Percentiles rank a stretch among this genome's conserved stretches.
phyloP scores from a whole-genome alignment of 1,140 invertebrate species.

The Eriosoma lanigerum region DNA sequence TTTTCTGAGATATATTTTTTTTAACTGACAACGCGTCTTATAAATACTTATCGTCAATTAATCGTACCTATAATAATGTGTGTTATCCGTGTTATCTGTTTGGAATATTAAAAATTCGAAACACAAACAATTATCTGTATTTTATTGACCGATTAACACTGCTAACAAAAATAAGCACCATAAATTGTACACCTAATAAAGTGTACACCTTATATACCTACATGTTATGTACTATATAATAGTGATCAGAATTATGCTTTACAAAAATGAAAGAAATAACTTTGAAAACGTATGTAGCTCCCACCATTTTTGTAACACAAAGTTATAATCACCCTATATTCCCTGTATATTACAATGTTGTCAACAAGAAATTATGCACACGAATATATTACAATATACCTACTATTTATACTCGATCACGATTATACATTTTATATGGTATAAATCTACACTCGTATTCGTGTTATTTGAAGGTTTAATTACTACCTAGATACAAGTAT shows the following conservation, averaged over 20 bases:
- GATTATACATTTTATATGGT: background rate
- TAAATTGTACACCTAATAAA: no score
- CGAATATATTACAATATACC: no score
- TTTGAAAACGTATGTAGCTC: no score
- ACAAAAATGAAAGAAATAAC: no score
- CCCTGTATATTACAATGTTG: background rate
- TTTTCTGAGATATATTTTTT: constrained; percentile 20
- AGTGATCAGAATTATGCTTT: no score
- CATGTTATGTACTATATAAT: no score
- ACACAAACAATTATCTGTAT: background rate
- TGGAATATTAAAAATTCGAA: no score
- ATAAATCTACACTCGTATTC: background rate
- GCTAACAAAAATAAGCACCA: no score
- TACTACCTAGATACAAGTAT: background rate
- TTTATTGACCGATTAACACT: background rate
- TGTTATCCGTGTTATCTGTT: no score
- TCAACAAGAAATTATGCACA: constrained; percentile 5
- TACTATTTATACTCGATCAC: background rate
- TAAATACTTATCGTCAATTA: constrained; percentile 17
- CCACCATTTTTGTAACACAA: no score
- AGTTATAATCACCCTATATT: no score
- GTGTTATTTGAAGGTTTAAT: constrained; percentile 13
- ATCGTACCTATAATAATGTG: background rate
- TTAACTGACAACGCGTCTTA: background rate
- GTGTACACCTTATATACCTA: no score